These are phyloP conservation scores for Myotis daubentonii DNA, from an alignment of 2,797 vertebrate species.

Conservation along the genomic window DNA sequence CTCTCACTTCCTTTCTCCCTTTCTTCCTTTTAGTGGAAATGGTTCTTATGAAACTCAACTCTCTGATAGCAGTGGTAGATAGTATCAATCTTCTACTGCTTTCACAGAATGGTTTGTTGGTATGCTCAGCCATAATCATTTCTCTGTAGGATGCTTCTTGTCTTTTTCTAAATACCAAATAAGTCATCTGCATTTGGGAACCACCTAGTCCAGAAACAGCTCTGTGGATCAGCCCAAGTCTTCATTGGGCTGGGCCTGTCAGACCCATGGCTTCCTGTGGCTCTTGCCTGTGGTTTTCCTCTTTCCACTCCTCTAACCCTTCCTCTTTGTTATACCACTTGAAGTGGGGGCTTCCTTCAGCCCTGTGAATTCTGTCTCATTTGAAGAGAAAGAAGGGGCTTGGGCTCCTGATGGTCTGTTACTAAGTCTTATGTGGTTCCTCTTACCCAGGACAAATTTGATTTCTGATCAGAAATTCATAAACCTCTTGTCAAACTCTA, in stretches of 20 bases:
- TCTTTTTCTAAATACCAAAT: slow-evolving; percentile 38
- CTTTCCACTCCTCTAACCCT: not conserved
- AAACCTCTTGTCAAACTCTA: slow-evolving; percentile 53
- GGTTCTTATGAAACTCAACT: not conserved
- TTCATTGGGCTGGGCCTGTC: not conserved
- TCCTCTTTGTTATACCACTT: slow-evolving; percentile 4
- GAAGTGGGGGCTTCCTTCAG: not conserved
- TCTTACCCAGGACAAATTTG: slow-evolving; percentile 54
- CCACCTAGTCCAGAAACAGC: not conserved
- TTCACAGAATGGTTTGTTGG: slow-evolving; percentile 7
- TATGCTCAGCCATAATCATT: not conserved
- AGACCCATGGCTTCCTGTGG: not conserved
- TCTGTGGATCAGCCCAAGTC: not conserved
- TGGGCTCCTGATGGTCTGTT: not conserved
- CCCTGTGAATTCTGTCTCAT: slow-evolving; percentile 2
- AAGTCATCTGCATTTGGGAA: not conserved
- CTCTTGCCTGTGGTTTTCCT: not conserved
- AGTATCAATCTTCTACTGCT: not conserved
- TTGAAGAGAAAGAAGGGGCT: slow-evolving; percentile 38
- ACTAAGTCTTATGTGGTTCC: slow-evolving; percentile 11
- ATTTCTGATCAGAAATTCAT: slow-evolving; percentile 64
- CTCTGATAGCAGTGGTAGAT: not conserved
- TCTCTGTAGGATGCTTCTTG: not conserved
- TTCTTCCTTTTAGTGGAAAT: not conserved
- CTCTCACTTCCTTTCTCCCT: not conserved